Base-by-base conservation (phyloP, 2,797 vertebrate genomes). In the Takifugu rubripes region DNA sequence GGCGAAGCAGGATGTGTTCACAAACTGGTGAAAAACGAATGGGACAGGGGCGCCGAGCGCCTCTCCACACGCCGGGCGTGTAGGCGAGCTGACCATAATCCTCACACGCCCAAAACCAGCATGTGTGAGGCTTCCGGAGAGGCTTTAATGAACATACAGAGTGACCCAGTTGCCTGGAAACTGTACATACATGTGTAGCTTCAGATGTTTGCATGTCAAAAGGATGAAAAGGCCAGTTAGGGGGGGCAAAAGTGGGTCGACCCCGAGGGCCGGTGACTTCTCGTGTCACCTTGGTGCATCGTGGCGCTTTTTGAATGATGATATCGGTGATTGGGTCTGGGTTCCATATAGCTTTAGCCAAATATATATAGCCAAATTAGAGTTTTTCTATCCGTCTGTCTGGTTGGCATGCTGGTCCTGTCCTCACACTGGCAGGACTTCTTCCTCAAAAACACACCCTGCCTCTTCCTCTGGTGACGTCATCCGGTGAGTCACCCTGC, bases 401-500 rank as follows among this genome's bases (percentile, higher is more conserved):
- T 45, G 5, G 58, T 60, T 44, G 44, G 60, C 44, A 55, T 52
- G 52, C 25, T 3, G 14, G 49, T 69, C 52, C 60, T 25, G 66
- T 70, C 36, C 36, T 40, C 36, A 40, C 64, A 68, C 56, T 60
- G 72, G 70, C 52, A 66, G 64, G 47, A 82, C 60, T 74, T 71
- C 58, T 71, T 77, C 72, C 77, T 84, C 57, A 73, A 61, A 75
- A 74, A 68, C 67, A 70, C 68, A 72, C 69, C 74, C 77, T 71
- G 70, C 56, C 70, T 72, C 65, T 50, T 55, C 58, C 61, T 70
- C 49, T n/a, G 49, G 50, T 82, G 84, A 87, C 81, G 79, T 85
- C 81, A 84, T 56, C 55, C 52, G 40, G 74, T 90, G 84, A 81
- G 86, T 90, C 86, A 89, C 49, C 3, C 77, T 46, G 71, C 62